Evolutionary conservation across 1,140 invertebrate species (phyloP), one percentile per base, ranked within the genome.

Genomic region (Eulimnadia texana): DNA sequence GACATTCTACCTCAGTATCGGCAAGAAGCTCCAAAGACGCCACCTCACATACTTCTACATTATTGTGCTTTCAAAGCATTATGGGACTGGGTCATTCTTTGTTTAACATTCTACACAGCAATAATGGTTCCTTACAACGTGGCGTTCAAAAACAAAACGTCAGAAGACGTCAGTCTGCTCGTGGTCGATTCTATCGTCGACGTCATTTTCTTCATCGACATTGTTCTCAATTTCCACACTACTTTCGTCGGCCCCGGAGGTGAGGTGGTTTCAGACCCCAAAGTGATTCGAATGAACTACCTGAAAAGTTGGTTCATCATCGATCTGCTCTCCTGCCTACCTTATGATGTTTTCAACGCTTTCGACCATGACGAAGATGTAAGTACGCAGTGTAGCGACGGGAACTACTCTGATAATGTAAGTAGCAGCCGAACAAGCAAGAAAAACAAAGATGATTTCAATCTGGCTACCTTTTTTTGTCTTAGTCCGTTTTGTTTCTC

Each of bases 91-190:
- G 90, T 98, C 72, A 99, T 99, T 73, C 82, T 99, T 62, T 94
- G 93, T 78, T 83, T 99, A 69, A 99, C 97, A 66, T 99, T 99
- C 81, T 99, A 99, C 81, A 99, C 97, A 62, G 95, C 97, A 72
- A 96, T 99, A 74, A 99, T 99, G 91, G 97, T 99, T 68, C 97
- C 97, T 62, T 99, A 97, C 80, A 99, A 99, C 78, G 95, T 98
- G 69, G 94, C 97, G 71, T 99, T 99, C 81, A 97, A 97, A 78
- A 98, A 97, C 77, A 98, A 98, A 78, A 97, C 93, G 62, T 94
- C 93, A 75, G 97, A 99, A 77, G 94, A 98, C 75, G 92, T 99
- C 53, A 92, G 89, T 63, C 81, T 99, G 52, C 80, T 98, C 63
- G 91, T 98, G 66, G 91, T 96, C 70, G 93, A 97, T 75, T 97